Evolutionary conservation across 2,797 vertebrate genomes (phyloP).

Genomic region (Argentina silus): DNA sequence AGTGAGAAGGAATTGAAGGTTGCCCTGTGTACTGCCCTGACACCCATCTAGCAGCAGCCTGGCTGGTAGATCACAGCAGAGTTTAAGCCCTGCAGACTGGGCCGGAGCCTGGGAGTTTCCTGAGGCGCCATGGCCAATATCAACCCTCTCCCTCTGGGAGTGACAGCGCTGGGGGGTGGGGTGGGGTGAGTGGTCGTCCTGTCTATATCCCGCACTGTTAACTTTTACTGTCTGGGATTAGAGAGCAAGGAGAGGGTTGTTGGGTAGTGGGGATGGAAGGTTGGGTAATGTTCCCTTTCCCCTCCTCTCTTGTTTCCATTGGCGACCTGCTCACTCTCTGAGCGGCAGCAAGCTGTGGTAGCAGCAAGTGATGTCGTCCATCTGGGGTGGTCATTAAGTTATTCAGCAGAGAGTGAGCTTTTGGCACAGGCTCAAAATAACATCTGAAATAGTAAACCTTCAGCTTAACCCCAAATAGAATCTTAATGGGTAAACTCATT

Average conservation of each 20-base stretch:
- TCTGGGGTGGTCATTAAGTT: conserved; percentile 70
- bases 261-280: conserved; percentile 19
- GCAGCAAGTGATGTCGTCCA: conserved; percentile 64
- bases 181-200: background rate
- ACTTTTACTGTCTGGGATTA: conserved; percentile 28
- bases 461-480: conserved; percentile 55
- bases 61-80: conserved; percentile 48
- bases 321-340: conserved; percentile 21
- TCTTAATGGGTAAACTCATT: conserved; percentile 50
- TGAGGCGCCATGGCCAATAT: conserved; percentile 33
- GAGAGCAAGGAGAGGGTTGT: background rate
- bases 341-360: conserved; percentile 47
- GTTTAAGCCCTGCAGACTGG: conserved; percentile 6
- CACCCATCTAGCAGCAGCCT: conserved; percentile 47
- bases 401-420: conserved; percentile 40
- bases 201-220: conserved; percentile 12
- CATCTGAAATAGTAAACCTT: conserved; percentile 47
- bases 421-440: conserved; percentile 65
- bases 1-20: conserved; percentile 28
- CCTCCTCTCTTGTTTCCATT: conserved; percentile 18
- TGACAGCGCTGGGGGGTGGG: conserved; percentile 16
- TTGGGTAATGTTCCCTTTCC: conserved; percentile 13
- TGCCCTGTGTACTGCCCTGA: conserved; percentile 48
- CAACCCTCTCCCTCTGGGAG: conserved; percentile 22
- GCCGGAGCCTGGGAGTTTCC: conserved; percentile 35